Evolutionary conservation across 2,113 vertebrate species (phyloP).

Genomic region (Hippocampus zosterae): DNA sequence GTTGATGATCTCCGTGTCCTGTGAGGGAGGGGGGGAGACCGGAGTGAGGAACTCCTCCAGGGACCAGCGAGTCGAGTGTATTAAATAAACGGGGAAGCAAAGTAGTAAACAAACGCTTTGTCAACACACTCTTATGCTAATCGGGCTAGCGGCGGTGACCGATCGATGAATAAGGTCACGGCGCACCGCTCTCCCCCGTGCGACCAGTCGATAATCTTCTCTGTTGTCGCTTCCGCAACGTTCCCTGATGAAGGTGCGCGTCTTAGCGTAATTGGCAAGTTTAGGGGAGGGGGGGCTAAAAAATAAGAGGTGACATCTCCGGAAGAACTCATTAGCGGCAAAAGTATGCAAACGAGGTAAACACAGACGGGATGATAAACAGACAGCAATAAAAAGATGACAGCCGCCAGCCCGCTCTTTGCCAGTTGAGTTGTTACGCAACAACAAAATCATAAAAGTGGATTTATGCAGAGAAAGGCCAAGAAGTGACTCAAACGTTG

Average conservation of each 20-base stretch:
- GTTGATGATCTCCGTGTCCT: constrained; percentile 99
- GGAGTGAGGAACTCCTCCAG: not conserved
- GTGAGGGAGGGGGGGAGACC: not conserved
- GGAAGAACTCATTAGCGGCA: not conserved
- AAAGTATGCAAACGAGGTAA: constrained; percentile 6
- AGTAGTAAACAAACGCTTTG: constrained; percentile 11
- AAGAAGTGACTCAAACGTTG: not conserved
- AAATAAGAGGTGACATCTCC: not conserved
- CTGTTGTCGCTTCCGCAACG: not conserved
- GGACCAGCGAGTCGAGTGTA: not conserved
- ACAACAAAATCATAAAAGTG: not conserved
- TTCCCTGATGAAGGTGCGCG: not conserved
- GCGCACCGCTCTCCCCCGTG: not conserved
- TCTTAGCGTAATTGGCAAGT: not conserved
- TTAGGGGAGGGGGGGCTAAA: not conserved
- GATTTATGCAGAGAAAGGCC: not conserved
- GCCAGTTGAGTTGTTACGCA: not conserved
- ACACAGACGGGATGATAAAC: not conserved
- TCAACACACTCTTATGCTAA: constrained; percentile 13
- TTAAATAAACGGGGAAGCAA: not conserved
- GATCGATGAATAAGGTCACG: constrained; percentile 10
- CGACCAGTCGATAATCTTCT: not conserved
- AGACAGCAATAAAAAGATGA: not conserved
- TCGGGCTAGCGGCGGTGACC: constrained; percentile 3
- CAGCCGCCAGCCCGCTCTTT: not conserved